A percentile compares a stretch with the other conserved stretches of the same genome.
These are phyloP conservation scores for Catocala sponsa DNA, from an alignment of 2,888 invertebrate genomes.

Conservation along the genomic window DNA sequence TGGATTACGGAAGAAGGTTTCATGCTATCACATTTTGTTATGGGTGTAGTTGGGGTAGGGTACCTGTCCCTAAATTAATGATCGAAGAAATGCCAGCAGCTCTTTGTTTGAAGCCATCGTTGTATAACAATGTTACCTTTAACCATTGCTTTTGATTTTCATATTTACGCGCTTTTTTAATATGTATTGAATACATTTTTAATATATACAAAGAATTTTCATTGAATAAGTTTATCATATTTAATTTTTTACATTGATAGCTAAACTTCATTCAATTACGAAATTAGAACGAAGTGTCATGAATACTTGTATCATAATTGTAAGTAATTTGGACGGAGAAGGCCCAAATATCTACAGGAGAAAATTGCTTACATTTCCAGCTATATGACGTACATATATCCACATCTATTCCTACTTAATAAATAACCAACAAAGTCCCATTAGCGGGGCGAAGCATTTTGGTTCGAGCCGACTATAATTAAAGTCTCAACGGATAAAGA, in stretches of 20 bases:
- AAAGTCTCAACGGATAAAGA: slow-evolving; percentile 73
- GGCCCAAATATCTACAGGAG: too few relatives aligned
- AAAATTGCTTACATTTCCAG: neutral
- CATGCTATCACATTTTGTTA: slow-evolving; percentile 43
- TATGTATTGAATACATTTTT: too few relatives aligned
- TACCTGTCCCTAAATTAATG: slow-evolving; percentile 11
- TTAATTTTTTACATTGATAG: too few relatives aligned
- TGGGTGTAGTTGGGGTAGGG: slow-evolving; percentile 40
- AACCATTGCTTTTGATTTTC: too few relatives aligned
- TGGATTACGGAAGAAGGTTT: slow-evolving; percentile 36
- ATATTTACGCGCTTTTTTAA: too few relatives aligned
- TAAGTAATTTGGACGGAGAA: too few relatives aligned
- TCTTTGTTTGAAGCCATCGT: neutral
- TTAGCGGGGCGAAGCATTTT: slow-evolving; percentile 42
- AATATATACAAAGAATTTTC: too few relatives aligned
- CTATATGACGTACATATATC: slow-evolving; percentile 9
- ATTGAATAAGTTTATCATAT: too few relatives aligned
- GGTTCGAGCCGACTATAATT: slow-evolving; percentile 65
- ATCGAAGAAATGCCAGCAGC: slow-evolving; percentile 1
- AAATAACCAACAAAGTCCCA: slow-evolving; percentile 40
- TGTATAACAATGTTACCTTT: neutral
- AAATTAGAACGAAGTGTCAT: too few relatives aligned
- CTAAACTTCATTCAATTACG: too few relatives aligned
- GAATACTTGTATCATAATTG: too few relatives aligned
- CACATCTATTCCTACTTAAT: slow-evolving; percentile 21